A percentile compares a stretch with the other conserved stretches of the same genome.
phyloP scores from a whole-genome alignment of 2,113 vertebrate species.

The Chelonoidis abingdonii region DNA sequence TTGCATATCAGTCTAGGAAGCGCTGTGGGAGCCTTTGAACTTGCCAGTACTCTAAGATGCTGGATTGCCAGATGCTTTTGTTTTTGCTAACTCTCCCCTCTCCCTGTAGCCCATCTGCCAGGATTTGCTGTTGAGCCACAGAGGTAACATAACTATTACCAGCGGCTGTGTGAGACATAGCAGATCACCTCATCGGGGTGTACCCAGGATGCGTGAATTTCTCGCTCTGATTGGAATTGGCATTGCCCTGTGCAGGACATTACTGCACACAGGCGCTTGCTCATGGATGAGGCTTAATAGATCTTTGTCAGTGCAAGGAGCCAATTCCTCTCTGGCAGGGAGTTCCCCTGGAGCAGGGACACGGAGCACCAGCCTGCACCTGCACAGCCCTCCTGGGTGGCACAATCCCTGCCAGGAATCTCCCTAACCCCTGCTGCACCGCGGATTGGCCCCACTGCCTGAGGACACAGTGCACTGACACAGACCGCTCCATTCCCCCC shows the following conservation, averaged over 20 bases:
- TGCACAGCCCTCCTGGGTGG: background rate
- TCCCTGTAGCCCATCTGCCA: background rate
- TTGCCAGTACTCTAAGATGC: background rate
- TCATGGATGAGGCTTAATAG: background rate
- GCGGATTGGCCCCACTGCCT: background rate
- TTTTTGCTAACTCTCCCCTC: background rate
- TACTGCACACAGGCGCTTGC: background rate
- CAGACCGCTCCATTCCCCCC: background rate
- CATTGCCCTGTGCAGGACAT: background rate
- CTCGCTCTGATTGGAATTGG: slow-evolving; percentile 8
- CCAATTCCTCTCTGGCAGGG: background rate
- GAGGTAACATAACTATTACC: background rate
- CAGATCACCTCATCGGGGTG: background rate
- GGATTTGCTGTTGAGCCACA: background rate
- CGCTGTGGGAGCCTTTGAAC: background rate
- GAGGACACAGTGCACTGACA: background rate
- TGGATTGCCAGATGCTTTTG: background rate
- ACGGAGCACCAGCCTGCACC: background rate
- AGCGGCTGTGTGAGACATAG: background rate
- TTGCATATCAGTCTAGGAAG: background rate
- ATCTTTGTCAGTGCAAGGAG: background rate
- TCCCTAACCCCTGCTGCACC: background rate
- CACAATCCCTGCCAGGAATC: background rate
- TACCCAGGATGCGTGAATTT: background rate
- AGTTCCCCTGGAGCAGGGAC: background rate